A percentile compares a stretch with the other conserved stretches of the same genome.
Evolutionary conservation across 2,888 invertebrate species (phyloP).

Genomic region (Ametastegia equiseti): DNA sequence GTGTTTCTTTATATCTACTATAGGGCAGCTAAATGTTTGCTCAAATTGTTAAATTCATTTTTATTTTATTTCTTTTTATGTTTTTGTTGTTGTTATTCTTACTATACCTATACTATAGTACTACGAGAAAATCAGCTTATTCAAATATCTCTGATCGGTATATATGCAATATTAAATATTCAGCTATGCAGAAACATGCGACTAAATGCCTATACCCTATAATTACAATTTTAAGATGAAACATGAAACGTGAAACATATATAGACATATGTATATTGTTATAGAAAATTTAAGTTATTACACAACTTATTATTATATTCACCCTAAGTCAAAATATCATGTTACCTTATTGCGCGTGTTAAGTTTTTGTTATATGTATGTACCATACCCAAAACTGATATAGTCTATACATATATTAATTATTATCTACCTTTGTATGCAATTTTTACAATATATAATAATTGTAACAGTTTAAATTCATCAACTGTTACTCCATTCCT

Average conservation of each 20-base stretch:
- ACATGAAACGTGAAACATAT: not conserved
- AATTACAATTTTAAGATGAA: slow-evolving; percentile 11
- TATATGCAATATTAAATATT: slow-evolving; percentile 9
- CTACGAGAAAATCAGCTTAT: not conserved
- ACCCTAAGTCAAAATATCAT: slow-evolving; percentile 40
- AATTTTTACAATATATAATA: not conserved
- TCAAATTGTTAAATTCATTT: slow-evolving; percentile 1
- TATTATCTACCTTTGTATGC: slow-evolving; percentile 32
- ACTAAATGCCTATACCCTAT: not conserved
- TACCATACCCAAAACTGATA: slow-evolving; percentile 34
- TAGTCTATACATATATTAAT: slow-evolving; percentile 31
- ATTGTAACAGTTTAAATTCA: not conserved
- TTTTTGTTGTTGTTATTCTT: not conserved
- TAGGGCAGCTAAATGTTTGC: slow-evolving; percentile 13
- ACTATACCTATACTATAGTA: not conserved
- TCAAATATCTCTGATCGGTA: not conserved
- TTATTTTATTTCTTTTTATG: not conserved
- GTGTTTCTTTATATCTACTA: not conserved
- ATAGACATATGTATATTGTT: not conserved
- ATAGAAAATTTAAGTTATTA: slow-evolving; percentile 23
- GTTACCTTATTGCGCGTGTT: slow-evolving; percentile 36
- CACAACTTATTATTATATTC: slow-evolving; percentile 10
- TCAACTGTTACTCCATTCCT: slow-evolving; percentile 26
- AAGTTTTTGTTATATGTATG: slow-evolving; percentile 27
- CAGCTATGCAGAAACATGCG: slow-evolving; percentile 20